A percentile compares a stretch with the other conserved stretches of the same genome.
These are phyloP conservation scores for Telmatochromis brachygnathus DNA, from an alignment of 2,113 vertebrate genomes.

Conservation along the genomic window DNA sequence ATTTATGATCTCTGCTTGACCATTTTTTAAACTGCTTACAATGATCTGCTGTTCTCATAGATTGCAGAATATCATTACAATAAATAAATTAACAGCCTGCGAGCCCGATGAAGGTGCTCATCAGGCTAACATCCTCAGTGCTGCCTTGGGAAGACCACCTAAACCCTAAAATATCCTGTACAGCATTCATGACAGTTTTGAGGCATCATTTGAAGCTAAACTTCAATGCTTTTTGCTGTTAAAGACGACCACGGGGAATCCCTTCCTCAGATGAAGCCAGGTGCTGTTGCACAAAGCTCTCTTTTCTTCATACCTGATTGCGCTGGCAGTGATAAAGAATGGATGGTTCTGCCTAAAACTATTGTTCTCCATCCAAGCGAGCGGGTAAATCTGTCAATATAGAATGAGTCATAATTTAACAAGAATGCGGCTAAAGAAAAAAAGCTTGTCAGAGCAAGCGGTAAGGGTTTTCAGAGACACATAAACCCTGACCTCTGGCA, in stretches of 20 bases:
- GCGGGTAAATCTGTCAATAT: neutral
- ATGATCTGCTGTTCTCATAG: neutral
- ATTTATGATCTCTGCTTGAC: neutral
- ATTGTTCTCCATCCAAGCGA: neutral
- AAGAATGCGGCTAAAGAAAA: neutral
- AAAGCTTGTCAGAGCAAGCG: too few relatives aligned
- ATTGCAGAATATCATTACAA: too few relatives aligned
- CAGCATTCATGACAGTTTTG: neutral
- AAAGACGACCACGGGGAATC: neutral
- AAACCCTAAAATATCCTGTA: neutral
- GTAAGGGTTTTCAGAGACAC: neutral
- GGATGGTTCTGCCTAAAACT: neutral
- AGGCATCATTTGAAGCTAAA: neutral
- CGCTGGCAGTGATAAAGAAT: neutral
- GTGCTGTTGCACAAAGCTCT: neutral
- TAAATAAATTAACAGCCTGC: neutral
- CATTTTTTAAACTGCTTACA: neutral
- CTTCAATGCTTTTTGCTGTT: neutral
- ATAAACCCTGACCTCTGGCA: neutral
- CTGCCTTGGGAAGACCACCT: neutral
- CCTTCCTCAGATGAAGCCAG: neutral
- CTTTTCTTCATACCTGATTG: neutral
- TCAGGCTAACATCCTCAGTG: neutral
- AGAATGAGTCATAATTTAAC: neutral
- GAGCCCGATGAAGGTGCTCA: neutral